Evolutionary conservation across 1,140 invertebrate genomes (phyloP).

Genomic region (Drosophila guanche): DNA sequence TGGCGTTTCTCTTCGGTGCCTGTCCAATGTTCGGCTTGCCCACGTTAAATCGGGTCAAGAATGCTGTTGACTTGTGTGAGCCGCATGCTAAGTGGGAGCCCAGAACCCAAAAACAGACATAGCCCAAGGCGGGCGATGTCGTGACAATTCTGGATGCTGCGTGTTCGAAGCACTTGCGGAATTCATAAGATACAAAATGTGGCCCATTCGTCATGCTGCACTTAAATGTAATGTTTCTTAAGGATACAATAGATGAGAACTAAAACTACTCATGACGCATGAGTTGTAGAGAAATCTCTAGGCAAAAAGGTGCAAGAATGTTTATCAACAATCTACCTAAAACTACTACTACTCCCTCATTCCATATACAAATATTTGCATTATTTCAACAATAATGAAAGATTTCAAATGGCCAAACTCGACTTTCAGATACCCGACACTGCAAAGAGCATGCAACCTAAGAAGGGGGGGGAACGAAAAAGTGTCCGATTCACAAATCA

Average conservation of each 20-base stretch:
- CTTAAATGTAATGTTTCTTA: background rate
- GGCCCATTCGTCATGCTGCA: conserved; percentile 15
- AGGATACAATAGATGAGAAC: too few species aligned
- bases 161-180: conserved; percentile 43
- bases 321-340: conserved; percentile 1
- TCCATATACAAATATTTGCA: conserved; percentile 31
- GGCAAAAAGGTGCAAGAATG: too few species aligned
- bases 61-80: conserved; percentile 36
- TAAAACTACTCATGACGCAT: background rate
- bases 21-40: background rate
- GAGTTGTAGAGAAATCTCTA: conserved; percentile 11
- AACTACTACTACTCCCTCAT: background rate
- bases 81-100: conserved; percentile 48
- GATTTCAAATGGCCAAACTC: background rate
- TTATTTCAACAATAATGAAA: conserved; percentile 17
- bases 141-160: conserved; percentile 62
- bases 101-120: conserved; percentile 9
- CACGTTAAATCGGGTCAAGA: conserved; percentile 61
- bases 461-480: too few species aligned
- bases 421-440: conserved; percentile 16
- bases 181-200: conserved; percentile 59
- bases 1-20: conserved; percentile 5
- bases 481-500: too few species aligned
- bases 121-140: conserved; percentile 31
- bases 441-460: too few species aligned